Percentiles rank a stretch among this genome's conserved stretches.
These are phyloP conservation scores for Leptosomus discolor DNA, from an alignment of 2,113 vertebrate genomes.

Conservation along the genomic window DNA sequence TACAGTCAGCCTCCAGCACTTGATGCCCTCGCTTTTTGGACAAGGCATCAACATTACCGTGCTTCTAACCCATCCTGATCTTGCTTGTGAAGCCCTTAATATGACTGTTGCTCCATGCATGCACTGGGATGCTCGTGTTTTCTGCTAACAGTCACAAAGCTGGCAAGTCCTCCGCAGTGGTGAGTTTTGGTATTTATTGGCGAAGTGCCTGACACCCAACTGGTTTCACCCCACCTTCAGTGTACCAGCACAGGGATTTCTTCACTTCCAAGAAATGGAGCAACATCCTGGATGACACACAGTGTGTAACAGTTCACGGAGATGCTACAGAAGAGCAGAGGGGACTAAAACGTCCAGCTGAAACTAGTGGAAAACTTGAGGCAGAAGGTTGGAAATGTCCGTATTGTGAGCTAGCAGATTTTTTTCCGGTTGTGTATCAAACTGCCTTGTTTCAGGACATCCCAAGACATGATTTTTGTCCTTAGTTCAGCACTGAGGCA, in stretches of 20 bases:
- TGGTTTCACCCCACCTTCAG: background rate
- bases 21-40: background rate
- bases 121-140: background rate
- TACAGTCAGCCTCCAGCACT: background rate
- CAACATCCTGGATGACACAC: background rate
- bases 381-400: background rate
- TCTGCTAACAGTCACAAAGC: fast-evolving
- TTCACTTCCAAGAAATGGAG: background rate
- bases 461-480: background rate
- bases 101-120: background rate
- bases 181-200: background rate
- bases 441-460: background rate
- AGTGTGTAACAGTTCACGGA: background rate
- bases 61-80: background rate
- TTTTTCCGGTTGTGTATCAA: background rate
- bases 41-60: background rate
- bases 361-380: background rate
- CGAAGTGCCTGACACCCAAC: background rate
- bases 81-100: background rate
- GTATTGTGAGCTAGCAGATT: background rate
- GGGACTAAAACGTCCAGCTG: background rate
- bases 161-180: background rate
- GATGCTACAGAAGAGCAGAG: background rate
- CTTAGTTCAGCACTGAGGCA: background rate
- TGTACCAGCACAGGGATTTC: background rate